phyloP scores from a whole-genome alignment of 2,113 vertebrate species.

The Echinops telfairi region DNA sequence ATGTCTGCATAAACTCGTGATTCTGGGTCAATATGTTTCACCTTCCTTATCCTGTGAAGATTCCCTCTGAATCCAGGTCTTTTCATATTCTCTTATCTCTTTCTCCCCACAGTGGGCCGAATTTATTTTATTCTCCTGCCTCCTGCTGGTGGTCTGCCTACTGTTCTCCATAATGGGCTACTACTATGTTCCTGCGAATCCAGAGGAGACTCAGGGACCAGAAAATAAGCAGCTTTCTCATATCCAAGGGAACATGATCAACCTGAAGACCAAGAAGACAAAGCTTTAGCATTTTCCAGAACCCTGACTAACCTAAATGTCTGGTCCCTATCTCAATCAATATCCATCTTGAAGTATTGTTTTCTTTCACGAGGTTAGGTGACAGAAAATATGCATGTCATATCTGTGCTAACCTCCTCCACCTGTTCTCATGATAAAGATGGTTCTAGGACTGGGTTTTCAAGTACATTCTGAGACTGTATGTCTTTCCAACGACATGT shows the following conservation, averaged over 20 bases:
- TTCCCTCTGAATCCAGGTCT: background rate
- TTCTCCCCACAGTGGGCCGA: constrained; percentile 94
- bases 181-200: constrained; percentile 93
- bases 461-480: constrained; percentile 14
- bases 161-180: constrained; percentile 97
- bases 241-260: constrained; percentile 79
- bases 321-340: background rate
- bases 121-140: constrained; percentile 94
- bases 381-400: background rate
- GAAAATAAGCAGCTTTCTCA: constrained; percentile 81
- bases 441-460: constrained; percentile 46
- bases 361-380: background rate
- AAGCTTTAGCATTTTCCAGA: constrained; percentile 86
- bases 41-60: background rate
- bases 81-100: constrained; percentile 57
- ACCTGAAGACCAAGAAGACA: constrained; percentile 87
- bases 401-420: background rate
- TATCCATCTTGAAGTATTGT: constrained; percentile 6
- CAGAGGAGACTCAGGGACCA: constrained; percentile 85
- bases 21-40: background rate
- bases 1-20: background rate
- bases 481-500: background rate
- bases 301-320: background rate
- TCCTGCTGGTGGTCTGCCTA: constrained; percentile 93
- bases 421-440: constrained; percentile 39